phyloP scores from a whole-genome alignment of 2,113 vertebrate genomes.

The Cinclus cinclus region DNA sequence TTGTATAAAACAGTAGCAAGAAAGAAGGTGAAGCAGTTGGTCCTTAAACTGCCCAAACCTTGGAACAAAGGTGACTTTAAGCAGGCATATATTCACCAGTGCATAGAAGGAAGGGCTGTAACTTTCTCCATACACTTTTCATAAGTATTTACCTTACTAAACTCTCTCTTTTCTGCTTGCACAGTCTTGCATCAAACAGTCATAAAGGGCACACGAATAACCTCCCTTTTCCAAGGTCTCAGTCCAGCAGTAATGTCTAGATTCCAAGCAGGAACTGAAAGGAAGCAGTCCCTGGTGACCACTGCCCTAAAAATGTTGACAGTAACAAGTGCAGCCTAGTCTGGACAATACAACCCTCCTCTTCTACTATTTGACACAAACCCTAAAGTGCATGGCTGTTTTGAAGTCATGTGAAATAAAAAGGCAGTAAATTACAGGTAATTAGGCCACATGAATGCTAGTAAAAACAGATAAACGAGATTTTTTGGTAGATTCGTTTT shows the following conservation, averaged over 20 bases:
- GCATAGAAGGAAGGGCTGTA: background rate
- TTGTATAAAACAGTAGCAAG: background rate
- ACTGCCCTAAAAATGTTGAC: background rate
- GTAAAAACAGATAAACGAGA: background rate
- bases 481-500: background rate
- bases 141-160: background rate
- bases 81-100: background rate
- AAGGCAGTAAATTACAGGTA: background rate
- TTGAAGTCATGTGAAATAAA: background rate
- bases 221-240: background rate
- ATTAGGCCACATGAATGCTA: background rate
- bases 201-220: background rate
- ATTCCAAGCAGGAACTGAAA: background rate
- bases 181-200: background rate
- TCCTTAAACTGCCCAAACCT: background rate
- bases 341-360: background rate
- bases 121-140: background rate
- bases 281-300: background rate
- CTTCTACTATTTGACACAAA: background rate
- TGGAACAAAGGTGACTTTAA: background rate
- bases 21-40: background rate
- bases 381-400: background rate
- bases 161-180: background rate
- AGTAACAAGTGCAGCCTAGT: background rate
- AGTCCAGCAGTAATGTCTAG: background rate